Conservation (phyloP, 1,140 invertebrate species). For the Batillaria attramentaria region DNA sequence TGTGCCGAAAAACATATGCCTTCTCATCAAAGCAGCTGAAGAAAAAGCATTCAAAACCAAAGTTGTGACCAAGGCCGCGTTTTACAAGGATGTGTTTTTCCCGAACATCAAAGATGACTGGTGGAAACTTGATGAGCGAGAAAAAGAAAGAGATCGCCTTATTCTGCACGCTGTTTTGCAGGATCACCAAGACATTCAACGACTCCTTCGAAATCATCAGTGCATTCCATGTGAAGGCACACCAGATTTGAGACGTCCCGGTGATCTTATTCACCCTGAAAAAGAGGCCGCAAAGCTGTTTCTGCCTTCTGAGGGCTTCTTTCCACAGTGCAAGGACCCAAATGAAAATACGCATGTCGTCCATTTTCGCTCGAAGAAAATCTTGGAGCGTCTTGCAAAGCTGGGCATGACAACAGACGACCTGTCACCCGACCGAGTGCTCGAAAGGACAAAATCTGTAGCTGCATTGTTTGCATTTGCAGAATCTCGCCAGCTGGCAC, state of each 20-base stretch:
- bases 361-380: background rate
- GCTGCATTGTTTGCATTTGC: background rate
- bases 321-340: background rate
- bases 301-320: conserved; percentile 11
- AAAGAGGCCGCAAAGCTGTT: conserved; percentile 5
- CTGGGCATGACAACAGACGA: conserved; percentile 40
- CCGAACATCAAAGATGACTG: conserved; percentile 7
- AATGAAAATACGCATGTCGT: background rate
- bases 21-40: background rate
- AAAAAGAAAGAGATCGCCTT: conserved; percentile 5
- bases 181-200: background rate
- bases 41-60: background rate
- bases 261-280: conserved; percentile 3
- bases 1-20: conserved; percentile 5
- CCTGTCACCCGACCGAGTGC: conserved; percentile 28
- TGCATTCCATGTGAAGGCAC: conserved; percentile 10
- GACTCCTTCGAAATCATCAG: background rate
- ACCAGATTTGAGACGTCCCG: background rate
- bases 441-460: conserved; percentile 24
- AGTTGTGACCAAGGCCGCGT: background rate
- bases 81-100: conserved; percentile 20
- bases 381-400: conserved; percentile 18
- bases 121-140: background rate
- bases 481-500: conserved; percentile 4
- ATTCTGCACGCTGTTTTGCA: background rate